These are phyloP conservation scores for Pelmatolapia mariae DNA, from an alignment of 2,113 vertebrate genomes.

Conservation along the genomic window DNA sequence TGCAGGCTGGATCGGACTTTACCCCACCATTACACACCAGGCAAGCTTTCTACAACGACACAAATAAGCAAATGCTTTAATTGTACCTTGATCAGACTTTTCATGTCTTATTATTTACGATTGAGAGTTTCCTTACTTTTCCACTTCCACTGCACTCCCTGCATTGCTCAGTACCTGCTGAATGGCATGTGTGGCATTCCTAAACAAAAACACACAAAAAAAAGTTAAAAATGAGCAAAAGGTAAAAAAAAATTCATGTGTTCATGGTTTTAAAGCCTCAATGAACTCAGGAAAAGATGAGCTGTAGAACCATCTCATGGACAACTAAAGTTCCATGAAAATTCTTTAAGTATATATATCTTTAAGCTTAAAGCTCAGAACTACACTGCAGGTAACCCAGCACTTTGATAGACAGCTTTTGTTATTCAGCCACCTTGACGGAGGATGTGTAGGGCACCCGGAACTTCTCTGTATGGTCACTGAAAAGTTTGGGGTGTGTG, in stretches of 20 bases:
- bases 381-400: background rate
- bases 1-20: background rate
- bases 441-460: constrained; percentile 74
- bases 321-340: too few relatives aligned
- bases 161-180: constrained; percentile 40
- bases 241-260: background rate
- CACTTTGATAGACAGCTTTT: background rate
- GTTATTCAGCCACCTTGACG: constrained; percentile 65
- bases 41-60: constrained; percentile 43
- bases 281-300: too few relatives aligned
- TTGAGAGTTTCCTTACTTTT: constrained; percentile 37
- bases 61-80: background rate
- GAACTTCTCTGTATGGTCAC: constrained; percentile 46
- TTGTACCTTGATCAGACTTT: background rate
- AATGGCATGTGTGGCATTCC: constrained; percentile 55
- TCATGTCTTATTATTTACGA: background rate
- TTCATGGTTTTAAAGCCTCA: background rate
- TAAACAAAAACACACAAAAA: background rate
- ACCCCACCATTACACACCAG: constrained; percentile 38
- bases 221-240: rapidly evolving
- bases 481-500: constrained; percentile 61
- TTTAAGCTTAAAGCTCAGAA: background rate
- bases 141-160: constrained; percentile 38
- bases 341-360: background rate
- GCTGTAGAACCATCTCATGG: too few relatives aligned